Conservation (phyloP, 2,797 vertebrate species). For the Pyrocephalus nanus region DNA sequence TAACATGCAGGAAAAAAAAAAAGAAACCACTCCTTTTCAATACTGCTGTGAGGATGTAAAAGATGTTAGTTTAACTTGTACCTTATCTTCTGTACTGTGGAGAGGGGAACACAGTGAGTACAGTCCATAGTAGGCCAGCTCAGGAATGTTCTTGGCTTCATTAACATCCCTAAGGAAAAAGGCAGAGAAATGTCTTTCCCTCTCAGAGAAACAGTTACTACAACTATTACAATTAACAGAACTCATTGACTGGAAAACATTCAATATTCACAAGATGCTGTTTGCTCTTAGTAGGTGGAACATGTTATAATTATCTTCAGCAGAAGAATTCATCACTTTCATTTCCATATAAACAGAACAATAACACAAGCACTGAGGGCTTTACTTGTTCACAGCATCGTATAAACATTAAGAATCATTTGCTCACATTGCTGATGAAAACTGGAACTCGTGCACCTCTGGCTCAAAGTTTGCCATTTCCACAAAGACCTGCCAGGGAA, state of each 20-base stretch:
- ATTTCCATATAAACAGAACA: not conserved
- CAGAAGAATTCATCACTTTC: not conserved
- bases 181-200: not conserved
- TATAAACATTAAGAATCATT: not conserved
- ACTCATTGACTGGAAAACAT: not conserved
- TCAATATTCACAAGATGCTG: not conserved
- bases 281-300: not conserved
- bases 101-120: conserved; percentile 83
- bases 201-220: not conserved
- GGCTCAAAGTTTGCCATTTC: conserved; percentile 88
- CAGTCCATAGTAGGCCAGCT: conserved; percentile 87
- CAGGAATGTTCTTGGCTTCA: conserved; percentile 79
- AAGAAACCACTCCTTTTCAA: not conserved
- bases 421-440: conserved; percentile 80
- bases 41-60: not conserved
- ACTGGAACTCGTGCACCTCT: conserved; percentile 66
- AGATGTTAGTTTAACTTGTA: conserved; percentile 52
- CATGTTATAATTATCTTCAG: not conserved
- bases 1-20: rapidly evolving
- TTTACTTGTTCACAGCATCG: not conserved
- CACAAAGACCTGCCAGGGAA: conserved; percentile 82
- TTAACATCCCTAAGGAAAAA: conserved; percentile 73
- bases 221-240: not conserved
- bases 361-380: not conserved
- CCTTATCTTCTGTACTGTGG: conserved; percentile 85